Evolutionary conservation across 2,797 vertebrate species (phyloP).

Genomic region (Chiloscyllium punctatum): DNA sequence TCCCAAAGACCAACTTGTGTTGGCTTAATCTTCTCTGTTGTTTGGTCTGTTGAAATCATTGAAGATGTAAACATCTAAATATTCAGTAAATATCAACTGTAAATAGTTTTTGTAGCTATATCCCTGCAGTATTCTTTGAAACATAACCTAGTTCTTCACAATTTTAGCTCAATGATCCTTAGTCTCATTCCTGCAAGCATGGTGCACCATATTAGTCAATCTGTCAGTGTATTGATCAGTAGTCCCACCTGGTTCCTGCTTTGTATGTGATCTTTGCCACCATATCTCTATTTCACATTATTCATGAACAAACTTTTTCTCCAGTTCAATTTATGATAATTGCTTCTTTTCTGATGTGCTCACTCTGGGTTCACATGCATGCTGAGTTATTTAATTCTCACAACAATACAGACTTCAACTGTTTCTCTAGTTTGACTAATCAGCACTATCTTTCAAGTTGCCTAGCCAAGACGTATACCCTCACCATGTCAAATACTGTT

Average conservation of each 20-base stretch:
- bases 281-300: not conserved
- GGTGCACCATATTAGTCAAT: not conserved
- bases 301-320: not conserved
- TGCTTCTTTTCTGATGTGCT: not conserved
- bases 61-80: too few species aligned
- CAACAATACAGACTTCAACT: not conserved
- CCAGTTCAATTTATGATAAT: constrained; percentile 4
- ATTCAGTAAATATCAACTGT: not conserved
- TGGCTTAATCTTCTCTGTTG: not conserved
- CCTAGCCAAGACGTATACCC: not conserved
- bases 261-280: not conserved
- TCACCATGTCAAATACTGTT: not conserved
- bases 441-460: not conserved
- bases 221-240: constrained; percentile 15
- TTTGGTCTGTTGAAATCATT: not conserved
- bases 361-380: not conserved
- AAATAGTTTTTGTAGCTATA: not conserved
- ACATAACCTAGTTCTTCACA: not conserved
- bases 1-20: not conserved
- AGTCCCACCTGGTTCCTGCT: not conserved
- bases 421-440: not conserved
- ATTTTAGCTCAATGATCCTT: not conserved
- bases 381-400: not conserved
- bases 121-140: constrained; percentile 5
- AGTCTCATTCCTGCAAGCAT: not conserved